Percentiles rank a stretch among this genome's conserved stretches.
Evolutionary conservation across 2,888 invertebrate genomes (phyloP).

Genomic region (Ormyrus rosae): DNA sequence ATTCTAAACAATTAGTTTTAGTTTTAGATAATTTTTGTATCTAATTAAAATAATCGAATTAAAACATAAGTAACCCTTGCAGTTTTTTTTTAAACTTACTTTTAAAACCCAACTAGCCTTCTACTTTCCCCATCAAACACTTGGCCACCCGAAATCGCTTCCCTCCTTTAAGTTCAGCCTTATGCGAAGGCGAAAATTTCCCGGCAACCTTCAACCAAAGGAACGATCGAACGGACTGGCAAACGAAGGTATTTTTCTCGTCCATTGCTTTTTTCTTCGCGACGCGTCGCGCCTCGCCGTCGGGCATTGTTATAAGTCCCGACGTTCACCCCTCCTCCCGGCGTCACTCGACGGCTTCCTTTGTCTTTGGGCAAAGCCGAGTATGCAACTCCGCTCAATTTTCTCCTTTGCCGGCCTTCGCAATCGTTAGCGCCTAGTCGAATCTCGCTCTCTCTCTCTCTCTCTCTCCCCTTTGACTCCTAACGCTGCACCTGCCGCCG

Average conservation of each 20-base stretch:
- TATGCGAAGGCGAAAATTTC: too few relatives aligned
- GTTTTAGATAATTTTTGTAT: too few relatives aligned
- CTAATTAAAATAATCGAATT: too few relatives aligned
- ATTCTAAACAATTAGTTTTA: too few relatives aligned
- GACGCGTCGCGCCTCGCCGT: background rate
- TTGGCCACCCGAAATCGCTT: too few relatives aligned
- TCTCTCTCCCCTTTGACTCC: background rate
- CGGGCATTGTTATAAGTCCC: slow-evolving; percentile 13
- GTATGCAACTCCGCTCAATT: background rate
- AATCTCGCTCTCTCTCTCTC: too few relatives aligned
- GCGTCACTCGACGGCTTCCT: background rate
- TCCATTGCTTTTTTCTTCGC: background rate
- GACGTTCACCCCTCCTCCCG: background rate
- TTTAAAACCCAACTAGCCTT: too few relatives aligned
- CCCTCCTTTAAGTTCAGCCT: too few relatives aligned
- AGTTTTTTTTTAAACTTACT: too few relatives aligned
- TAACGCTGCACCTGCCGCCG: background rate
- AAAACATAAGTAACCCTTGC: too few relatives aligned
- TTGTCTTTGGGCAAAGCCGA: slow-evolving; percentile 17
- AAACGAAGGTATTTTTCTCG: slow-evolving; percentile 27
- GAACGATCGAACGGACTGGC: background rate
- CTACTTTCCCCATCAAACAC: too few relatives aligned
- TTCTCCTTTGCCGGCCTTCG: background rate
- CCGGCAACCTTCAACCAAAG: background rate
- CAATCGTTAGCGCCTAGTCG: too few relatives aligned